phyloP scores from a whole-genome alignment of 2,113 vertebrate genomes.

The Pavo muticus region DNA sequence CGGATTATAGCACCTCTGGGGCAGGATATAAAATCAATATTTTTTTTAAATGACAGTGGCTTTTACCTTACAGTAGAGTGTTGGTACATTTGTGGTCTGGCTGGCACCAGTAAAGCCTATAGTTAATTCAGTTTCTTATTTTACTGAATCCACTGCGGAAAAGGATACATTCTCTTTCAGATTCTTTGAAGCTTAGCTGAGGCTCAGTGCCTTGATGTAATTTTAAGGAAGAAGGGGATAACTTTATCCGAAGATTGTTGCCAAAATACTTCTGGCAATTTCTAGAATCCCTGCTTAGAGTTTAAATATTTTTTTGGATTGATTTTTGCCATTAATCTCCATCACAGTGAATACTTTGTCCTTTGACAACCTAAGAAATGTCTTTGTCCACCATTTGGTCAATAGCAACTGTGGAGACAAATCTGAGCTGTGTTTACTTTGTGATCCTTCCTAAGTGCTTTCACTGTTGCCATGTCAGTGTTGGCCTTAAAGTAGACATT shows the following conservation, averaged over 20 bases:
- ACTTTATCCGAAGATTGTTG: not conserved
- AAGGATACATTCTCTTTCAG: not conserved
- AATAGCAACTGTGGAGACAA: not conserved
- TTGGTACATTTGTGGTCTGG: not conserved
- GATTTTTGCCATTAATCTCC: not conserved
- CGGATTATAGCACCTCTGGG: not conserved
- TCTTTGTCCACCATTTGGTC: not conserved
- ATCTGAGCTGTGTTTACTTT: not conserved
- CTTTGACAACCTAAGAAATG: not conserved
- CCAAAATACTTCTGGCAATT: not conserved
- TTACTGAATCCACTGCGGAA: not conserved
- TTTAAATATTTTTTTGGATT: not conserved
- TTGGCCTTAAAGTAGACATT: not conserved
- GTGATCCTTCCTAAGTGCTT: not conserved
- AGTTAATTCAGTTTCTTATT: conserved; percentile 4
- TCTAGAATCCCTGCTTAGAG: not conserved
- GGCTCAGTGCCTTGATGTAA: not conserved
- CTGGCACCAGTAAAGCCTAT: not conserved
- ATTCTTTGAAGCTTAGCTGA: not conserved
- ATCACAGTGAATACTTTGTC: not conserved
- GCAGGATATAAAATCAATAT: not conserved
- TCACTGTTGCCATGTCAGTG: not conserved
- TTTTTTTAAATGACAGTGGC: not conserved
- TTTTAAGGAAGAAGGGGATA: not conserved
- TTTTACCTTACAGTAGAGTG: not conserved